Evolutionary conservation across 1,140 invertebrate genomes (phyloP).

Genomic region (Melanaphis sacchari): DNA sequence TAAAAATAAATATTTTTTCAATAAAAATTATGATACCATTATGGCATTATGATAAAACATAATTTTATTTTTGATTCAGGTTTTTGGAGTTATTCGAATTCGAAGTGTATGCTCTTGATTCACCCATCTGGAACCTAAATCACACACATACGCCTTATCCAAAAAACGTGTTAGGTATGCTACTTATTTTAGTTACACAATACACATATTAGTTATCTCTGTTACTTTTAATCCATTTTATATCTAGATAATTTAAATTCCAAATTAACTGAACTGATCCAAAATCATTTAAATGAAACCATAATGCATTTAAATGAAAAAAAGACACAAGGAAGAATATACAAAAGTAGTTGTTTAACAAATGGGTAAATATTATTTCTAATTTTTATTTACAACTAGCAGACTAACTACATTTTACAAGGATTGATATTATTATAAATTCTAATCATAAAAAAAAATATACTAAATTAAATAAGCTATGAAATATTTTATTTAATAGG

Average conservation of each 20-base stretch:
- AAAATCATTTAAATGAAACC: background rate
- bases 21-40: background rate
- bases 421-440: too few relatives aligned
- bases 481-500: too few relatives aligned
- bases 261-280: background rate
- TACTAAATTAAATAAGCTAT: too few relatives aligned
- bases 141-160: background rate
- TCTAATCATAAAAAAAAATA: too few relatives aligned
- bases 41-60: background rate
- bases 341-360: too few relatives aligned
- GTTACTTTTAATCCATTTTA: background rate
- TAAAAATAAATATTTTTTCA: background rate
- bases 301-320: background rate
- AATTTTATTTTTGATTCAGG: background rate
- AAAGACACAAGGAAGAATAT: background rate
- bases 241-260: background rate
- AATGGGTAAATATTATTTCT: background rate
- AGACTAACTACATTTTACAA: too few relatives aligned
- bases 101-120: background rate
- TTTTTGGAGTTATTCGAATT: background rate
- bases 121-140: background rate
- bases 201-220: background rate
- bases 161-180: background rate
- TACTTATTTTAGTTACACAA: background rate
- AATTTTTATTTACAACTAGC: background rate